Percentiles rank a stretch among this genome's conserved stretches.
Evolutionary conservation across 2,797 vertebrate genomes (phyloP).

Genomic region (Euthynnus affinis): DNA sequence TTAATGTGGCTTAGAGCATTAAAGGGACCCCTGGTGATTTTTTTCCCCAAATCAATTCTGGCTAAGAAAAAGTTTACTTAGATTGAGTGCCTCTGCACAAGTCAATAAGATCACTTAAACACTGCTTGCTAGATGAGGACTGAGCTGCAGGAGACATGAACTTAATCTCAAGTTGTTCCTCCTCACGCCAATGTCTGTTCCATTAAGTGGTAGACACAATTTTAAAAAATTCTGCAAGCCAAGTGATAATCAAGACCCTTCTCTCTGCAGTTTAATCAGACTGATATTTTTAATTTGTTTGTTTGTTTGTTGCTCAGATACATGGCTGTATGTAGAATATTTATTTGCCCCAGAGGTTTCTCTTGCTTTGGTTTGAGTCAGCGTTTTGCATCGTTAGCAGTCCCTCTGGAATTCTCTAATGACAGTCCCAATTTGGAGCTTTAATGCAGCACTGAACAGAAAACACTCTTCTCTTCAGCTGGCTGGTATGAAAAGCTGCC

Average conservation of each 20-base stretch:
- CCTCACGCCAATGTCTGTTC: slow-evolving; percentile 57
- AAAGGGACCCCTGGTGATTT: slow-evolving; percentile 65
- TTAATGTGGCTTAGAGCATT: slow-evolving; percentile 73
- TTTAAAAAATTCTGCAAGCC: slow-evolving; percentile 56
- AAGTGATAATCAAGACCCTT: slow-evolving; percentile 74
- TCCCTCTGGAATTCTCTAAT: slow-evolving; percentile 80
- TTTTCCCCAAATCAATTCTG: slow-evolving; percentile 74
- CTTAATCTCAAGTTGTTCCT: slow-evolving; percentile 62
- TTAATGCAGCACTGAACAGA: slow-evolving; percentile 73
- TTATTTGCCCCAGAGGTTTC: slow-evolving; percentile 70
- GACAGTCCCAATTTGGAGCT: slow-evolving; percentile 76
- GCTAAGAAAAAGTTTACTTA: slow-evolving; percentile 76
- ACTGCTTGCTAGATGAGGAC: slow-evolving; percentile 63
- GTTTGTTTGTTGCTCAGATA: slow-evolving; percentile 77
- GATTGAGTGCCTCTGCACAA: slow-evolving; percentile 72
- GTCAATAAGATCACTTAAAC: slow-evolving; percentile 79
- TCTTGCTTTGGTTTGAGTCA: slow-evolving; percentile 72
- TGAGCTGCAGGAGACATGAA: slow-evolving; percentile 67
- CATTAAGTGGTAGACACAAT: slow-evolving; percentile 65
- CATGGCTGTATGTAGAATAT: slow-evolving; percentile 66
- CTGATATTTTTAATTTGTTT: slow-evolving; percentile 76
- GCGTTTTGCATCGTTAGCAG: slow-evolving; percentile 73
- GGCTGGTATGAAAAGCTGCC: slow-evolving; percentile 75
- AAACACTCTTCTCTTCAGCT: slow-evolving; percentile 68
- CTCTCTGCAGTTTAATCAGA: slow-evolving; percentile 66